Evolutionary conservation across 2,888 invertebrate species (phyloP).

Genomic region (Orchesella flavescens): DNA sequence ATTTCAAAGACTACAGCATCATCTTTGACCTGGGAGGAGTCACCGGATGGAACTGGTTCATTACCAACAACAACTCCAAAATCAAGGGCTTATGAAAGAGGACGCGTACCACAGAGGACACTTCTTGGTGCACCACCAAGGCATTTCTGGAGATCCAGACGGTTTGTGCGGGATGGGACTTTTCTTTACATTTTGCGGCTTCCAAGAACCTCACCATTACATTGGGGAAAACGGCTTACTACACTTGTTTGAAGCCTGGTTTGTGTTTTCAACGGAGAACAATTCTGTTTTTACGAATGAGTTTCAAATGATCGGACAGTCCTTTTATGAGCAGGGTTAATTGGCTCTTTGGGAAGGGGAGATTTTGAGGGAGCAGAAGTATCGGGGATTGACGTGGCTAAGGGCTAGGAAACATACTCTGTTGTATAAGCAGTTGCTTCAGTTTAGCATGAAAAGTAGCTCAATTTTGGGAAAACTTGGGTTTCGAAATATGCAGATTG

Average conservation of each 20-base stretch:
- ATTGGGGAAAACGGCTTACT: slow-evolving; percentile 15
- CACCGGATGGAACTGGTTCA: slow-evolving; percentile 57
- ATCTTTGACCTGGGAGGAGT: slow-evolving; percentile 60
- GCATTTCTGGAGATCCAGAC: slow-evolving; percentile 44
- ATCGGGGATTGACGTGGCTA: slow-evolving; percentile 27
- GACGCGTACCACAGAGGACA: slow-evolving; percentile 16
- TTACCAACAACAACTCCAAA: slow-evolving; percentile 20
- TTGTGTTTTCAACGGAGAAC: slow-evolving; percentile 41
- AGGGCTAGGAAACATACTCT: background rate
- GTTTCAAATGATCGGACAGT: slow-evolving; percentile 28
- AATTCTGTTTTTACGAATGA: slow-evolving; percentile 46
- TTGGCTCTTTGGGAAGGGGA: slow-evolving; percentile 26
- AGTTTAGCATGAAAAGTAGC: slow-evolving; percentile 8
- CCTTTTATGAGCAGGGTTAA: slow-evolving; percentile 12
- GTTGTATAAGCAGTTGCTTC: slow-evolving; percentile 18
- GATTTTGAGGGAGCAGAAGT: slow-evolving; percentile 11
- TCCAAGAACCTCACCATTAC: slow-evolving; percentile 44
- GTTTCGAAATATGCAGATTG: slow-evolving; percentile 29
- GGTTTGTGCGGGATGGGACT: slow-evolving; percentile 59
- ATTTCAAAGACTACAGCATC: slow-evolving; percentile 44
- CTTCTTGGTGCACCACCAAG: slow-evolving; percentile 17
- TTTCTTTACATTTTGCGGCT: slow-evolving; percentile 41
- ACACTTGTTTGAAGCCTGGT: slow-evolving; percentile 49
- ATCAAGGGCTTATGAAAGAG: background rate
- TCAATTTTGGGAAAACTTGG: background rate